A percentile compares a stretch with the other conserved stretches of the same genome.
Evolutionary conservation across 2,888 invertebrate species (phyloP).

Genomic region (Nomada fabriciana): DNA sequence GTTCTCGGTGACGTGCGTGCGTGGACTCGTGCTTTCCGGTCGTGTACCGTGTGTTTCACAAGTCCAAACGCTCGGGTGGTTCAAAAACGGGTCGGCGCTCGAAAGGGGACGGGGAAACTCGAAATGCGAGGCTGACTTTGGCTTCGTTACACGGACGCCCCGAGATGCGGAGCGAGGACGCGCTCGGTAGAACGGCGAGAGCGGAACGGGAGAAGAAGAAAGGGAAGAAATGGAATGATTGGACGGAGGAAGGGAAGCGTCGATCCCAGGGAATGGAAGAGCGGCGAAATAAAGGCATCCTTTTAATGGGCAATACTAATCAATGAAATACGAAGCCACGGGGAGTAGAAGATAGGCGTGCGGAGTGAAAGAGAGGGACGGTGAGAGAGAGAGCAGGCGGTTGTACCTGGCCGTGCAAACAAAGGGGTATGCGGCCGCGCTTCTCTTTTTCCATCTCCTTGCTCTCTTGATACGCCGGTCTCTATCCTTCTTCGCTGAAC

Average conservation of each 20-base stretch:
- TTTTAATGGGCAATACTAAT: slow-evolving; percentile 84
- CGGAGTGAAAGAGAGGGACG: slow-evolving; percentile 41
- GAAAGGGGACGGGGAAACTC: background rate
- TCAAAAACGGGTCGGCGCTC: background rate
- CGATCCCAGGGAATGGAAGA: slow-evolving; percentile 70
- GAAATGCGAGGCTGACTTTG: background rate
- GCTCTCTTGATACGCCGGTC: slow-evolving; percentile 21
- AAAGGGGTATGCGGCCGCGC: slow-evolving; percentile 79
- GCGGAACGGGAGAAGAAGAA: slow-evolving; percentile 2
- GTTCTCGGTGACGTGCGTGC: slow-evolving; percentile 59
- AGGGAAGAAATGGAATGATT: slow-evolving; percentile 10
- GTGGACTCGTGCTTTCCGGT: slow-evolving; percentile 63
- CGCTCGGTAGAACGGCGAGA: background rate
- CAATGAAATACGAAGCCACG: slow-evolving; percentile 83
- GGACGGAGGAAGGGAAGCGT: slow-evolving; percentile 38
- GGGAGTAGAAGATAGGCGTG: slow-evolving; percentile 73
- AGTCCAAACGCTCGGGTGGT: background rate
- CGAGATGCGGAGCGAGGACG: slow-evolving; percentile 1
- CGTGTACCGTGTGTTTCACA: slow-evolving; percentile 53
- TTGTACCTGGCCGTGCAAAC: slow-evolving; percentile 80
- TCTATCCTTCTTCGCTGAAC: slow-evolving; percentile 17
- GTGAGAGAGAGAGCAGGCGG: slow-evolving; percentile 33
- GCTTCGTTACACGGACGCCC: slow-evolving; percentile 12
- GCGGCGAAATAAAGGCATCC: slow-evolving; percentile 81
- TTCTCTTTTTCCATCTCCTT: slow-evolving; percentile 44